These are phyloP conservation scores for Lasioglossum calceatum DNA, from an alignment of 2,888 invertebrate species.

Conservation along the genomic window DNA sequence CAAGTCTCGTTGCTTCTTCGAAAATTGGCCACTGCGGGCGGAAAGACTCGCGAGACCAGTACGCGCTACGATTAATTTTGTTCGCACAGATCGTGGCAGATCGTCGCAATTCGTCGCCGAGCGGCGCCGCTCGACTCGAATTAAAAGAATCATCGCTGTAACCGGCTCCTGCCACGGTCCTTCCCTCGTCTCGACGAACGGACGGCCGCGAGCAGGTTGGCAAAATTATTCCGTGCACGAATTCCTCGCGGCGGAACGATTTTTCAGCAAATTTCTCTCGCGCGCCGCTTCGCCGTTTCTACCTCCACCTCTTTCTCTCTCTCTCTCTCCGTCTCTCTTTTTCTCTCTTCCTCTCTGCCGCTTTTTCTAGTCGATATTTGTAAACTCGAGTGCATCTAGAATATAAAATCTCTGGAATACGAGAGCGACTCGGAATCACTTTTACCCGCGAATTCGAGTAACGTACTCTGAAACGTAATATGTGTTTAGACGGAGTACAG, in stretches of 20 bases:
- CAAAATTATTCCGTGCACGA: constrained; percentile 46
- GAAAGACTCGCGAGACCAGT: constrained; percentile 6
- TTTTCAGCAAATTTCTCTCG: constrained; percentile 56
- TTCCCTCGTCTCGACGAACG: not conserved
- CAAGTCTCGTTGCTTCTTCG: constrained; percentile 29
- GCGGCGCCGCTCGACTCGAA: not conserved
- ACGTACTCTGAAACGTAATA: constrained; percentile 64
- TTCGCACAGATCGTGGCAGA: not conserved
- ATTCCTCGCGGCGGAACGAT: constrained; percentile 27
- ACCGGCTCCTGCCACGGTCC: not conserved
- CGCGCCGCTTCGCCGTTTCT: constrained; percentile 1
- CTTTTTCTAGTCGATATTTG: constrained; percentile 53
- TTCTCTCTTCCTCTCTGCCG: not conserved
- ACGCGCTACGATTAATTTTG: constrained; percentile 24
- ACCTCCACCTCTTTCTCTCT: not conserved
- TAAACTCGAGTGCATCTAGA: constrained; percentile 61
- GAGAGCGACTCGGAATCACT: constrained; percentile 62
- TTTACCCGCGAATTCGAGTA: constrained; percentile 63
- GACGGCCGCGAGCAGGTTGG: not conserved
- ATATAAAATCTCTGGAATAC: constrained; percentile 60
- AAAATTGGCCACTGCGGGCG: constrained; percentile 19
- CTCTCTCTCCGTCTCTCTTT: not conserved
- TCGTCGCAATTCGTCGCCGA: not conserved
- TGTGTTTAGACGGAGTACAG: constrained; percentile 55
- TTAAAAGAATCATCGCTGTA: constrained; percentile 5